Evolutionary conservation across 1,140 invertebrate genomes (phyloP).

Genomic region (Megathymus violae): DNA sequence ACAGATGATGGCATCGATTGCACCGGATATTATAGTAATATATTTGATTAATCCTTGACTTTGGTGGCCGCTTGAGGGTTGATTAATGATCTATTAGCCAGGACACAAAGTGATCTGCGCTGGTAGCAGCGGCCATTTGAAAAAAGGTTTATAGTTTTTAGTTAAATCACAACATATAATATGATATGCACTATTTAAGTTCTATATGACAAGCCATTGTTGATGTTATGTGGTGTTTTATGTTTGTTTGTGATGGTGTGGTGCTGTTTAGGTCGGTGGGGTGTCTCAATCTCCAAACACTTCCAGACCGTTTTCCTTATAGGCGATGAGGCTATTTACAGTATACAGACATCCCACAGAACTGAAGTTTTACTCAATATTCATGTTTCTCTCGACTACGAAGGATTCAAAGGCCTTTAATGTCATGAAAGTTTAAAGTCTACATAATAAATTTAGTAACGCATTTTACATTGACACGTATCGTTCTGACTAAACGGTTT

Average conservation of each 20-base stretch:
- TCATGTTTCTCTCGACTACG: slow-evolving; percentile 19
- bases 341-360: slow-evolving; percentile 44
- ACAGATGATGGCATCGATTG: slow-evolving; percentile 27
- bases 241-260: slow-evolving; percentile 37
- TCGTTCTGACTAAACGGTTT: neutral
- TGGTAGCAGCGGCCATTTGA: slow-evolving; percentile 43
- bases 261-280: slow-evolving; percentile 32
- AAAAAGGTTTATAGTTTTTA: slow-evolving; percentile 60
- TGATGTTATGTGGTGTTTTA: slow-evolving; percentile 51
- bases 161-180: slow-evolving; percentile 63
- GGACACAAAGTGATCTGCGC: slow-evolving; percentile 59
- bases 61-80: slow-evolving; percentile 37
- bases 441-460: neutral
- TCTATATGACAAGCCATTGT: slow-evolving; percentile 70
- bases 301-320: slow-evolving; percentile 36
- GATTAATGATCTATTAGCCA: slow-evolving; percentile 19
- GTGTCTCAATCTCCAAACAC: slow-evolving; percentile 23
- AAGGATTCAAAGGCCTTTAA: slow-evolving; percentile 18
- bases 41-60: slow-evolving; percentile 38
- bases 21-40: slow-evolving; percentile 44
- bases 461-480: neutral
- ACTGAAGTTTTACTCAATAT: slow-evolving; percentile 36
- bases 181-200: slow-evolving; percentile 69
- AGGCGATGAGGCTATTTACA: slow-evolving; percentile 53
- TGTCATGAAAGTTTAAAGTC: slow-evolving; percentile 12